Percentiles rank a stretch among this genome's conserved stretches.
phyloP scores from a whole-genome alignment of 2,797 vertebrate genomes.

The Arnoldichthys spilopterus region DNA sequence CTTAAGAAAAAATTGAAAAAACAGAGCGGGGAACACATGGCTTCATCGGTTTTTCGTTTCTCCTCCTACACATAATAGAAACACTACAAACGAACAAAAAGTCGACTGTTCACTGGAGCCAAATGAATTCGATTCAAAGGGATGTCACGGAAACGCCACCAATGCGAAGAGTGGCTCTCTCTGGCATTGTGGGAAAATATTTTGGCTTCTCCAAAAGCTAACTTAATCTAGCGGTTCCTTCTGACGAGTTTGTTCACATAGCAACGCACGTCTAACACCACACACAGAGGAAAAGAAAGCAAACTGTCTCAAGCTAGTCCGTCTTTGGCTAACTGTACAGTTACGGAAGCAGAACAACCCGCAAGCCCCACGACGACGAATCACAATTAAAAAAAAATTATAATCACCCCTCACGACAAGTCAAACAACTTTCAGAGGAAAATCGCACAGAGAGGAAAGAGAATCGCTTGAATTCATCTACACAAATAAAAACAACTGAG shows the following conservation, averaged over 20 bases:
- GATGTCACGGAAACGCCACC: constrained; percentile 56
- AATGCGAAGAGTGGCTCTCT: constrained; percentile 51
- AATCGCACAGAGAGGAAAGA: constrained; percentile 68
- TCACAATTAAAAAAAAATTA: constrained; percentile 66
- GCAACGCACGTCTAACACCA: constrained; percentile 59
- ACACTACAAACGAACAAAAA: constrained; percentile 29
- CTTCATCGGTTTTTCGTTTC: constrained; percentile 57
- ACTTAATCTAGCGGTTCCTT: constrained; percentile 63
- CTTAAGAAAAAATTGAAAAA: constrained; percentile 13
- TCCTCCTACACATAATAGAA: constrained; percentile 17
- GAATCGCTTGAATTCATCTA: constrained; percentile 73
- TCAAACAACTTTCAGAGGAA: constrained; percentile 67
- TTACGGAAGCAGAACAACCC: constrained; percentile 64
- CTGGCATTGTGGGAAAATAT: constrained; percentile 52
- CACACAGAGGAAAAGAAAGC: constrained; percentile 59
- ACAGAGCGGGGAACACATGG: constrained; percentile 59
- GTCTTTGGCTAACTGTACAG: constrained; percentile 2
- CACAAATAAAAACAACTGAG: constrained; percentile 52
- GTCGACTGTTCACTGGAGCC: constrained; percentile 51
- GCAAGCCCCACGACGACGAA: constrained; percentile 68
- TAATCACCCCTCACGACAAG: constrained; percentile 60
- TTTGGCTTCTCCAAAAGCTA: constrained; percentile 59
- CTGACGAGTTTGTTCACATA: constrained; percentile 50
- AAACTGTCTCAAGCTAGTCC: constrained; percentile 56
- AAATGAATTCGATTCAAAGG: constrained; percentile 55